Evolutionary conservation across 2,888 invertebrate species (phyloP).

Genomic region (Drosophila recens): DNA sequence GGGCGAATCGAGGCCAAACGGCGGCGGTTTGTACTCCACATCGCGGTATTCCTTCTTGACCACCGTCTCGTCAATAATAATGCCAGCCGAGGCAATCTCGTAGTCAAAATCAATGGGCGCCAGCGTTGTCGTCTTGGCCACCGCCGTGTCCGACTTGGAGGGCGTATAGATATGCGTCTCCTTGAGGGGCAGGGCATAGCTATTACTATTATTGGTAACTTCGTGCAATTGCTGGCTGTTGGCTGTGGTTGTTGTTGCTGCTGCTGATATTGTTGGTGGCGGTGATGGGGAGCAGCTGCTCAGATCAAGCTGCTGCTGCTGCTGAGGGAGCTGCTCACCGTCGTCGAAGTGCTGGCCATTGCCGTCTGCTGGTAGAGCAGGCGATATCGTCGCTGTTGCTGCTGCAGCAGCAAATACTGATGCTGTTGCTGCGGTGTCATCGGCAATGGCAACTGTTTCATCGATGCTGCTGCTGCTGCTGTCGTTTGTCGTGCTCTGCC

Average conservation of each 20-base stretch:
- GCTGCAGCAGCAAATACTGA: constrained; percentile 70
- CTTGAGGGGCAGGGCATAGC: constrained; percentile 83
- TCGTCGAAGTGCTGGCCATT: constrained; percentile 69
- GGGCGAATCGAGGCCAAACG: constrained; percentile 71
- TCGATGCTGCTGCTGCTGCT: constrained; percentile 15
- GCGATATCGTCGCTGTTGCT: constrained; percentile 78
- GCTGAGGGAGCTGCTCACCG: constrained; percentile 61
- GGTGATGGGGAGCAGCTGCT: constrained; percentile 36
- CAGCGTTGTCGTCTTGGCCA: constrained; percentile 74
- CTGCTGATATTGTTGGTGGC: constrained; percentile 19
- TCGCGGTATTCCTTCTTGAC: constrained; percentile 85
- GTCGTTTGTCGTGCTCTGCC: constrained; percentile 32
- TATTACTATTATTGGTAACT: constrained; percentile 66
- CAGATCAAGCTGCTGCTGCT: constrained; percentile 72
- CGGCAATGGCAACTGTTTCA: constrained; percentile 21
- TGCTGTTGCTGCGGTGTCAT: constrained; percentile 74
- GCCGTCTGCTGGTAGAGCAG: constrained; percentile 78
- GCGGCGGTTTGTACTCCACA: constrained; percentile 84
- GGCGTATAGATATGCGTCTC: constrained; percentile 85
- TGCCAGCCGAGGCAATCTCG: constrained; percentile 84
- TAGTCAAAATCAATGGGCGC: constrained; percentile 84
- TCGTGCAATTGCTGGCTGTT: constrained; percentile 44
- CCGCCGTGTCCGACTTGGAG: constrained; percentile 80
- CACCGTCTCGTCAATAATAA: constrained; percentile 85
- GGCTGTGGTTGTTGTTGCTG: constrained; percentile 20